Base-by-base conservation (phyloP, 2,797 vertebrate species). In the Dendrocincla tyrannina region DNA sequence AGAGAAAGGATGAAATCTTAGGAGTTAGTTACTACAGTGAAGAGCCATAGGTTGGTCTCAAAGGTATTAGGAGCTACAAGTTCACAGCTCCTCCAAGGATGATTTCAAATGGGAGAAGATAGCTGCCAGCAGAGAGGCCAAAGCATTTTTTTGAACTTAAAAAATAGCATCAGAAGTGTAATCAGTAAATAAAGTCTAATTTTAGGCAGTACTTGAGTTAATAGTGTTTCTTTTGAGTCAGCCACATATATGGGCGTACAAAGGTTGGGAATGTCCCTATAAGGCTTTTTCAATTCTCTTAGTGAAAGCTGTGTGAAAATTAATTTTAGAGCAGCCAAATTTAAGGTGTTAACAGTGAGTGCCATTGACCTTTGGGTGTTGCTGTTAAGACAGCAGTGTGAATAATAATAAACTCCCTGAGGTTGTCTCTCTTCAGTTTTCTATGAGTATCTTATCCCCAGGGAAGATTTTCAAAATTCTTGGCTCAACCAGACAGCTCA, bases 301-400 rank as follows among this genome's bases (percentile, higher is more conserved):
- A 81, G 55, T 74, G 89, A 96, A 88, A 67, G 37, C 44, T 86
- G 77, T 52, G 80, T 84, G 92, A 94, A 93, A 92, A 88, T 72
- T 78, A 91, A 95, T 94, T 96, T 95, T 93, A 94, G 89, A 93
- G 49, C 52, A 93, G 67, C 73, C 91, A 95, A 81, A 96, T 88
- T 95, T 92, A 86, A 96, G 92, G 91, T 95, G 95, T 90, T 92
- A 95, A 93, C 91, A 86, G 83, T 90, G 85, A 94, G 78, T 96
- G 89, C 50, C 91, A 89, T 12, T 96, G 95, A 96, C 91, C 91
- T 96, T 96, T 93, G 77, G 52, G 70, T 76, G 88, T 92, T 96
- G 83, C 83, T 91, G 44, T 94, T 94, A 88, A 95, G 70, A 93
- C 83, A 88, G 47, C 55, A 90, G 49, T 2, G 5, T 82, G 91